These are phyloP conservation scores for Ibidorhyncha struthersii DNA, from an alignment of 2,113 vertebrate genomes.

Conservation along the genomic window DNA sequence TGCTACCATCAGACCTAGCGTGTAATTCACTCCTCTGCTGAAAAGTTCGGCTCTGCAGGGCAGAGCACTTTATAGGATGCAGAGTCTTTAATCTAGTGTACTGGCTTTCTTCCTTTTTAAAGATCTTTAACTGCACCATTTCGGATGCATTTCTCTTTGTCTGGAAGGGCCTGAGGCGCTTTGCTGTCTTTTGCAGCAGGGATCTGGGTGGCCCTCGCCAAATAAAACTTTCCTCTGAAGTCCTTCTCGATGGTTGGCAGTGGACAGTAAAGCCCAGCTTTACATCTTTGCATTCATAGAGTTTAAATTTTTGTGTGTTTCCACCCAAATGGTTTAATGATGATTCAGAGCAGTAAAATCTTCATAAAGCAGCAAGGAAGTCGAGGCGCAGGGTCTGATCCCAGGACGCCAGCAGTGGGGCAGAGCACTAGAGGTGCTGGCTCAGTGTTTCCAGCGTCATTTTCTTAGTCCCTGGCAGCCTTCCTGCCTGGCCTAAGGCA, in stretches of 20 bases:
- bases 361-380: background rate
- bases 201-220: background rate
- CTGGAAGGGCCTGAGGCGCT: background rate
- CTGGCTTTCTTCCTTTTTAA: background rate
- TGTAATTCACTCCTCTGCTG: background rate
- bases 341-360: background rate
- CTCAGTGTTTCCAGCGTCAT: background rate
- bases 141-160: background rate
- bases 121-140: background rate
- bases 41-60: background rate
- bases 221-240: background rate
- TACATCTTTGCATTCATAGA: background rate
- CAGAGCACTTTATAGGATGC: background rate
- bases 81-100: background rate
- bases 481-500: background rate
- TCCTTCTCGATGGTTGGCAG: background rate
- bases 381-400: background rate
- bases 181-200: background rate
- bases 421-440: background rate
- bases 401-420: fast-evolving
- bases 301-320: background rate
- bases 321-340: background rate
- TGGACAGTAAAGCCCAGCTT: background rate
- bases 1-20: background rate
- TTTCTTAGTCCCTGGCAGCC: background rate